Evolutionary conservation across 2,113 vertebrate species (phyloP).

Genomic region (Gallinago jamesoni): DNA sequence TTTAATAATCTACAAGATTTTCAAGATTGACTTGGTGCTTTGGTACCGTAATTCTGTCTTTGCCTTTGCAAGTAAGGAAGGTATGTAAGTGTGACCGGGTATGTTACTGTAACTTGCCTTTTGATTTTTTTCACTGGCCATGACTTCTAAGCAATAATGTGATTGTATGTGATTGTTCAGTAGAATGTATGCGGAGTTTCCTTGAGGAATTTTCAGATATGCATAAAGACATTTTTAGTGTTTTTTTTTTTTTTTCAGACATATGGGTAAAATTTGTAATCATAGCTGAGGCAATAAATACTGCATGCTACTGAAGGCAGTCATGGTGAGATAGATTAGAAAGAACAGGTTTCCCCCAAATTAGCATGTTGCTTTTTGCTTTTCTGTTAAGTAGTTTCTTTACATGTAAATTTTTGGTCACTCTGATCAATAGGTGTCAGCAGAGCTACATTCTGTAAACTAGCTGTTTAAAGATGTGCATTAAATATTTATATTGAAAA

Average conservation of each 20-base stretch:
- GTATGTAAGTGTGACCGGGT: conserved; percentile 65
- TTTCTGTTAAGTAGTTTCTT: not conserved
- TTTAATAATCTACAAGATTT: conserved; percentile 76
- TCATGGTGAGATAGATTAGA: not conserved
- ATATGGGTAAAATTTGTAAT: not conserved
- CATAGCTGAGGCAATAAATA: not conserved
- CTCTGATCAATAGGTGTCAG: conserved; percentile 49
- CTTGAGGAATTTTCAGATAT: not conserved
- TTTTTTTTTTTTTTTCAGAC: not conserved
- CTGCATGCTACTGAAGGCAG: not conserved
- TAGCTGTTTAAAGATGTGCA: not conserved
- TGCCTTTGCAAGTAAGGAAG: conserved; percentile 74
- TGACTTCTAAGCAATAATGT: not conserved
- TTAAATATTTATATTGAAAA: not conserved
- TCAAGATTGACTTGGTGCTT: conserved; percentile 88
- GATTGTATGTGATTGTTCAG: not conserved
- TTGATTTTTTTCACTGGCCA: not conserved
- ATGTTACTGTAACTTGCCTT: not conserved
- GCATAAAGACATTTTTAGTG: not conserved
- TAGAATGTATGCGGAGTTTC: not conserved
- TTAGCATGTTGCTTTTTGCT: not conserved
- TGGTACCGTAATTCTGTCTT: conserved; percentile 79
- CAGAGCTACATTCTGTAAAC: conserved; percentile 47
- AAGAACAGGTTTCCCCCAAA: not conserved
- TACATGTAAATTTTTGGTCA: not conserved